Conservation (phyloP, 2,113 vertebrate species). For the Corythoichthys intestinalis region DNA sequence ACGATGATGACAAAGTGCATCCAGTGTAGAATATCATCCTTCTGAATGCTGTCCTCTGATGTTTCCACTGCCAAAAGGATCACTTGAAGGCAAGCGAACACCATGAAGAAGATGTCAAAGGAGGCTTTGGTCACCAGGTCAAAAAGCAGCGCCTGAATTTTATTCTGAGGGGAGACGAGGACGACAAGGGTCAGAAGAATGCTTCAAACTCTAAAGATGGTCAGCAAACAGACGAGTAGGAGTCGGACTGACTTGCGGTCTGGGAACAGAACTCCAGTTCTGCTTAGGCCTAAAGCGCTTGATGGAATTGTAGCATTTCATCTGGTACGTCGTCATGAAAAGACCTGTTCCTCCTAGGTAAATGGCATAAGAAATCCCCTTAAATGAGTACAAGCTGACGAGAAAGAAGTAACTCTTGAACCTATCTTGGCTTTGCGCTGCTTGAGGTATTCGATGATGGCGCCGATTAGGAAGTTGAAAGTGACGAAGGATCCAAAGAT, state of each 20-base stretch:
- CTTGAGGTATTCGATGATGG: conserved; percentile 65
- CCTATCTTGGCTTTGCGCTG: conserved; percentile 64
- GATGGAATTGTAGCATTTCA: conserved; percentile 97
- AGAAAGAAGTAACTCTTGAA: background rate
- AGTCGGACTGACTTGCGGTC: conserved; percentile 76
- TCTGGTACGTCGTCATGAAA: conserved; percentile 98
- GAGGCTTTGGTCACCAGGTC: conserved; percentile 86
- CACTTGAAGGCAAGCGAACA: conserved; percentile 96
- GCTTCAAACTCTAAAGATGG: background rate
- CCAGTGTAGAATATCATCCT: conserved; percentile 77
- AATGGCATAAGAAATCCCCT: background rate
- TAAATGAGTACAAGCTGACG: conserved; percentile 1
- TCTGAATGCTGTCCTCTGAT: conserved; percentile 82
- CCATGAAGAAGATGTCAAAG: conserved; percentile 94
- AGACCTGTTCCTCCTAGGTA: conserved; percentile 93
- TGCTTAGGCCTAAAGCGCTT: conserved; percentile 95
- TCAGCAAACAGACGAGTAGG: background rate
- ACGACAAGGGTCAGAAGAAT: background rate
- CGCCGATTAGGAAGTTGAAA: conserved; percentile 62
- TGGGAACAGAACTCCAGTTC: conserved; percentile 90
- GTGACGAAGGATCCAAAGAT: conserved; percentile 67
- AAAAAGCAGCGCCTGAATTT: conserved; percentile 76
- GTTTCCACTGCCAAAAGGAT: conserved; percentile 98
- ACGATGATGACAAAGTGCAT: conserved; percentile 88
- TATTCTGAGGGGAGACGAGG: conserved; percentile 30